Base-by-base conservation (phyloP, 2,797 vertebrate genomes). In the Benthosema pterotum region DNA sequence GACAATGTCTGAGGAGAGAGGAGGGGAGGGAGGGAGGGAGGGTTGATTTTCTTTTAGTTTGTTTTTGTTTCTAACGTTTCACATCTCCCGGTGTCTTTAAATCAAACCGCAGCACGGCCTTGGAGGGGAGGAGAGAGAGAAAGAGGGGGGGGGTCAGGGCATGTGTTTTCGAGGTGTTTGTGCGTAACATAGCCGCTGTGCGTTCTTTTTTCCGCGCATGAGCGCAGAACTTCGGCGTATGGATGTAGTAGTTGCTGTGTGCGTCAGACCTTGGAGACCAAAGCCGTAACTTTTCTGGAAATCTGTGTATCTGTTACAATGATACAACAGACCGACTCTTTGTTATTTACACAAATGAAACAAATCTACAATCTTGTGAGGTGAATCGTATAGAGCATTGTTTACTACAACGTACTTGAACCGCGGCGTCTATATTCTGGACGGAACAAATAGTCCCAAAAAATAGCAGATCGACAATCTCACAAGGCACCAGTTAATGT, bases 101-200 rank as follows among this genome's bases (percentile, higher is more conserved):
- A 82, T 79, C 68, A 50, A 38, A 38, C 32, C 57, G 72, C 50
- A 52, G 13, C 14, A 11, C 13, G 72, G 59, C 63, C 65, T 82
- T 81, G 75, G 67, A 53, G 52, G 69, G 65, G 74, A 54, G 42
- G 63, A 42, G 54, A 17, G 52, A 65, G 61, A 62, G 68, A 69
- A 52, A 59, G 63, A 65, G 68, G 72, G n/a, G 66, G 50, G 56
- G 42, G 49, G n/a, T n/a, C n/a, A 11, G 49, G 66, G 55, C 67
- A 65, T 80, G 72, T 78, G 74, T 72, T 82, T n/a, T 84, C 79
- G 71, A 67, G 78, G 47, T 66, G 85, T 79, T 83, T 68, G 15
- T 79, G 59, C 54, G 52, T 50, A 57, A 47, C 61, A 52, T 22
- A 28, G 25, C 25, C 61, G 77, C 78, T 77, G 52, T 74, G 74